phyloP scores from a whole-genome alignment of 2,888 invertebrate species.

The Andrena dorsata region DNA sequence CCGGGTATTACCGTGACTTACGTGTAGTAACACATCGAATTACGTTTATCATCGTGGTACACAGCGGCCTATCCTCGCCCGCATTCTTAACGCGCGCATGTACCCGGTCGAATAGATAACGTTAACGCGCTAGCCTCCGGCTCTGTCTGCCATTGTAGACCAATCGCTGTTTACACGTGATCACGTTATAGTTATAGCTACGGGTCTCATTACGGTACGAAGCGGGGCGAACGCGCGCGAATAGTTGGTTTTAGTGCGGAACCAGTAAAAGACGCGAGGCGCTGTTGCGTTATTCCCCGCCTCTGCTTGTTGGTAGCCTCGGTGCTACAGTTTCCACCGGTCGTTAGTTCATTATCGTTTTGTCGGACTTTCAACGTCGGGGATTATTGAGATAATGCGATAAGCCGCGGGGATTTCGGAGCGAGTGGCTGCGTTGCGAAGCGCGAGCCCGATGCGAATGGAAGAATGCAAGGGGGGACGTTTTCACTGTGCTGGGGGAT shows the following conservation, averaged over 20 bases:
- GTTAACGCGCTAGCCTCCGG: constrained; percentile 35
- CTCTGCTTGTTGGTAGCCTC: constrained; percentile 1
- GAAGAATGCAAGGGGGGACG: constrained; percentile 6
- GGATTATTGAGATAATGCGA: constrained; percentile 58
- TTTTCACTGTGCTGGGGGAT: neutral
- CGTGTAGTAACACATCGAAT: constrained; percentile 28
- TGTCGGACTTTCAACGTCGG: constrained; percentile 33
- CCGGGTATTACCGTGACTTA: constrained; percentile 25
- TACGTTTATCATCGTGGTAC: constrained; percentile 29
- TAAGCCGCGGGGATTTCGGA: constrained; percentile 49
- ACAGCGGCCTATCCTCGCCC: constrained; percentile 3
- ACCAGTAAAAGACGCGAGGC: constrained; percentile 59
- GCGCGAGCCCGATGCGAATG: neutral
- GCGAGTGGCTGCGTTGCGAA: constrained; percentile 35
- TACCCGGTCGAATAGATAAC: constrained; percentile 45
- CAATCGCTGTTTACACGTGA: constrained; percentile 69
- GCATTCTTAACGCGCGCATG: constrained; percentile 5
- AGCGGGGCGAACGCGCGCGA: constrained; percentile 58
- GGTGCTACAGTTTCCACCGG: constrained; percentile 7
- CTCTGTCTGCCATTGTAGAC: constrained; percentile 46
- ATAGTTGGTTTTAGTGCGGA: constrained; percentile 64
- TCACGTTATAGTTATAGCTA: constrained; percentile 60
- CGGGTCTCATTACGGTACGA: constrained; percentile 56
- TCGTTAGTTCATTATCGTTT: constrained; percentile 54
- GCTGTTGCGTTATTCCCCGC: constrained; percentile 49